These are phyloP conservation scores for Myxocyprinus asiaticus DNA, from an alignment of 2,113 vertebrate genomes.

Conservation along the genomic window DNA sequence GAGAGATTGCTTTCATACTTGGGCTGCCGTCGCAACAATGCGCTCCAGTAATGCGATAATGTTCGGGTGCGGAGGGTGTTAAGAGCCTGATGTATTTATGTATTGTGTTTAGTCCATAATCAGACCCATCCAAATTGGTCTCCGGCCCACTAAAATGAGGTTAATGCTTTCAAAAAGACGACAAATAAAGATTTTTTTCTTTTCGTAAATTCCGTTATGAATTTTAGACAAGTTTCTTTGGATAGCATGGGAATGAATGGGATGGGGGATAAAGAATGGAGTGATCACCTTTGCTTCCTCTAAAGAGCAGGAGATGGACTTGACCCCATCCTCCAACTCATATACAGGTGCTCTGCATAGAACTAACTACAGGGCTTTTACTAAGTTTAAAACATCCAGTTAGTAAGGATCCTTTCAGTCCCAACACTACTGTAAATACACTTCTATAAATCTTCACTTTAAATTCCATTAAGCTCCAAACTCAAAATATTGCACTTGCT, in stretches of 20 bases:
- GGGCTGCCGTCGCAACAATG: slow-evolving; percentile 91
- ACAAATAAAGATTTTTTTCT: slow-evolving; percentile 50
- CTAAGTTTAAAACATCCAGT: too few species aligned
- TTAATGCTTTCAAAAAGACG: slow-evolving; percentile 86
- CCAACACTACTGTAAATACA: background rate
- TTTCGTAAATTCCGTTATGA: slow-evolving; percentile 68
- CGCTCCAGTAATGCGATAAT: slow-evolving; percentile 99
- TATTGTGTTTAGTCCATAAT: slow-evolving; percentile 92
- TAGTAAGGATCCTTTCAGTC: background rate
- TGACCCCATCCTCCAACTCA: slow-evolving; percentile 70
- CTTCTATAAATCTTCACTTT: too few species aligned
- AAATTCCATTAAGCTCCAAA: too few species aligned
- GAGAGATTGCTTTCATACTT: slow-evolving; percentile 97
- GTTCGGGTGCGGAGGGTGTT: slow-evolving; percentile 90
- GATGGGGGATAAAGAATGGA: slow-evolving; percentile 55
- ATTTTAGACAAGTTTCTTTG: slow-evolving; percentile 71
- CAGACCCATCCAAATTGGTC: slow-evolving; percentile 90
- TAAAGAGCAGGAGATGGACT: slow-evolving; percentile 73
- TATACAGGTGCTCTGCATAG: slow-evolving; percentile 31
- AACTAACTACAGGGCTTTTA: slow-evolving; percentile 67
- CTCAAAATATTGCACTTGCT: too few species aligned
- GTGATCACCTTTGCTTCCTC: slow-evolving; percentile 82
- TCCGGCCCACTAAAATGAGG: slow-evolving; percentile 88
- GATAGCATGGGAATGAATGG: slow-evolving; percentile 14
- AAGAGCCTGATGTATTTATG: slow-evolving; percentile 90